A percentile compares a stretch with the other conserved stretches of the same genome.
phyloP scores from a whole-genome alignment of 2,797 vertebrate species.

The Cirrhinus mrigala region DNA sequence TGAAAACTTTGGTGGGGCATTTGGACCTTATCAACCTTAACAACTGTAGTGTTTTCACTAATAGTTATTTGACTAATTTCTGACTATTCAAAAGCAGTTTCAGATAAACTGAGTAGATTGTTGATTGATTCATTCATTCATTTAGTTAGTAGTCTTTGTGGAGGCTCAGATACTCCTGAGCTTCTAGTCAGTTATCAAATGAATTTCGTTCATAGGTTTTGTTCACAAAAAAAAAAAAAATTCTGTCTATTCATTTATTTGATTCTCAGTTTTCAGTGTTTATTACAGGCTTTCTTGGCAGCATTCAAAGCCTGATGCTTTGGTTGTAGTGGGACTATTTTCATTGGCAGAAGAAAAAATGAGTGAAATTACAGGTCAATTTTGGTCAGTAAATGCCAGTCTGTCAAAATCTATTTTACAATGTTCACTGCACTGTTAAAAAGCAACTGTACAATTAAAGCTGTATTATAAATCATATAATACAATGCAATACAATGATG shows the following conservation, averaged over 20 bases:
- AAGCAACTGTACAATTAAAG: neutral
- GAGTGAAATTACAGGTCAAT: neutral
- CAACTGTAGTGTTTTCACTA: too few relatives aligned
- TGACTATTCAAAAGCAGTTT: too few relatives aligned
- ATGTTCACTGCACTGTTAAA: neutral
- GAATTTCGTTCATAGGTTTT: too few relatives aligned
- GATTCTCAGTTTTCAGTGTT: neutral
- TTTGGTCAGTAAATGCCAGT: neutral
- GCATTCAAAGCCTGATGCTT: neutral
- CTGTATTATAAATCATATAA: neutral
- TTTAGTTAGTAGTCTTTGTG: neutral
- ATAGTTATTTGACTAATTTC: too few relatives aligned
- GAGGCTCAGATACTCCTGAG: too few relatives aligned
- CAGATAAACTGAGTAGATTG: too few relatives aligned
- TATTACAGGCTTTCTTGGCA: neutral
- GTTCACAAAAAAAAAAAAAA: too few relatives aligned
- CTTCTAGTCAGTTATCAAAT: neutral
- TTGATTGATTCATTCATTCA: too few relatives aligned
- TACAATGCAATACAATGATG: neutral
- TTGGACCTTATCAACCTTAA: too few relatives aligned
- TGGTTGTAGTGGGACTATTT: neutral
- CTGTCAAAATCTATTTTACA: neutral
- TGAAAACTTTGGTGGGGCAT: too few relatives aligned
- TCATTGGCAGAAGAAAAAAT: too few relatives aligned
- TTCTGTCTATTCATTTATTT: neutral